Percentiles rank a stretch among this genome's conserved stretches.
Conservation (phyloP, 2,888 invertebrate species). For the Sarcophaga variegata region DNA sequence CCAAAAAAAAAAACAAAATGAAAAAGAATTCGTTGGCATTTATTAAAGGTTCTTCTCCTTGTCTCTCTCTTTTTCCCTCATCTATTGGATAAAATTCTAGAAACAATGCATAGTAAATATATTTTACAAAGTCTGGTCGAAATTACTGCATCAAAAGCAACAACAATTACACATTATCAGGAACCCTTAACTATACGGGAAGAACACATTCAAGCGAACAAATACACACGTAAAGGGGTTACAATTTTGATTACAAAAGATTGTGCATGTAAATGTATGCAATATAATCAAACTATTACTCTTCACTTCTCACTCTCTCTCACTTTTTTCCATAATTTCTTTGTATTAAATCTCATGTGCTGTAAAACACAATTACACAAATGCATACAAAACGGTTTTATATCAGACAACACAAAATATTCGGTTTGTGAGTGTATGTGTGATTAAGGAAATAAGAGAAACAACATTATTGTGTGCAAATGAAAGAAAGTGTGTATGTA, state of each 20-base stretch:
- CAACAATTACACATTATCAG: slow-evolving; percentile 37
- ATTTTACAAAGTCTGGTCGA: slow-evolving; percentile 25
- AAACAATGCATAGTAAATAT: slow-evolving; percentile 41
- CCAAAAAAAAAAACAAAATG: too few species aligned
- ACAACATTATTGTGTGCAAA: not conserved
- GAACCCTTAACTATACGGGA: not conserved
- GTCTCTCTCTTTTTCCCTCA: not conserved
- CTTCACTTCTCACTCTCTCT: not conserved
- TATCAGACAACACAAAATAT: not conserved
- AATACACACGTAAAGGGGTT: not conserved
- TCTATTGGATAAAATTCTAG: slow-evolving; percentile 7
- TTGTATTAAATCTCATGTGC: not conserved
- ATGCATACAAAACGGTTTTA: not conserved
- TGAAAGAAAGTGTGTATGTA: not conserved
- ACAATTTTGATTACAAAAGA: slow-evolving; percentile 24
- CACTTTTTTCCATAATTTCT: not conserved
- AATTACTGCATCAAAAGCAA: slow-evolving; percentile 47
- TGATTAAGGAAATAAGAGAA: not conserved
- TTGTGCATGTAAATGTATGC: not conserved
- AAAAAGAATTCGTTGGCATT: not conserved
- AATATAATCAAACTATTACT: not conserved
- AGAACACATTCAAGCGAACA: not conserved
- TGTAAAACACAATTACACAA: not conserved
- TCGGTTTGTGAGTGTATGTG: not conserved
- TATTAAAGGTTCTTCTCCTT: not conserved